Conservation (phyloP, 2,888 invertebrate species). For the Ypsolopha sequella region DNA sequence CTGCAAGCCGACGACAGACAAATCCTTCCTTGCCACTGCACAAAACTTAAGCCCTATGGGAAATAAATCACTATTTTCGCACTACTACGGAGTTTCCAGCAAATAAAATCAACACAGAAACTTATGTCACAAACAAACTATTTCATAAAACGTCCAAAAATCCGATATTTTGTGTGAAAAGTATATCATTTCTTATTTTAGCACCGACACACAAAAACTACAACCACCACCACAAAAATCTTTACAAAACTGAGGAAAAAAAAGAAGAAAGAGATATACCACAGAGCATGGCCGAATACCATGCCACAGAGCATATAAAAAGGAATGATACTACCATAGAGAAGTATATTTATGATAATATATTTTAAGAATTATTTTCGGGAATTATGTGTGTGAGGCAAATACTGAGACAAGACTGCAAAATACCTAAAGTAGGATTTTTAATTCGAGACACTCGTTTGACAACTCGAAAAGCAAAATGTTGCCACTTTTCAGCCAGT, state of each 20-base stretch:
- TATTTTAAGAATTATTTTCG: too few relatives aligned
- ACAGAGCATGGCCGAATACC: neutral
- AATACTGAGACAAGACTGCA: too few relatives aligned
- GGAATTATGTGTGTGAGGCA: too few relatives aligned
- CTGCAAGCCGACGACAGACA: conserved; percentile 19
- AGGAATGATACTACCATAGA: too few relatives aligned
- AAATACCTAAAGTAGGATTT: too few relatives aligned
- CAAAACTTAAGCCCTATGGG: conserved; percentile 43
- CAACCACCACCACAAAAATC: conserved; percentile 46
- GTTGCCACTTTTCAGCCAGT: too few relatives aligned
- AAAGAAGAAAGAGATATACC: conserved; percentile 14
- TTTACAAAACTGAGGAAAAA: conserved; percentile 44
- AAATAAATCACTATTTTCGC: conserved; percentile 31
- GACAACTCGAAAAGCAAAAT: too few relatives aligned
- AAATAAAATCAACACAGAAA: conserved; percentile 29
- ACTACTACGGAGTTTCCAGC: conserved; percentile 31
- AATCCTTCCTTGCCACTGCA: conserved; percentile 57
- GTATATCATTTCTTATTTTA: conserved; percentile 47
- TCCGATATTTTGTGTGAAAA: conserved; percentile 35
- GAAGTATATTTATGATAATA: too few relatives aligned
- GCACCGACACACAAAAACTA: conserved; percentile 31
- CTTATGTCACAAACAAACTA: conserved; percentile 34
- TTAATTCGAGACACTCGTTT: too few relatives aligned
- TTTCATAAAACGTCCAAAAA: conserved; percentile 50
- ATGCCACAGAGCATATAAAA: neutral